Conservation (phyloP, 2,113 vertebrate genomes). For the Crocuta crocuta region DNA sequence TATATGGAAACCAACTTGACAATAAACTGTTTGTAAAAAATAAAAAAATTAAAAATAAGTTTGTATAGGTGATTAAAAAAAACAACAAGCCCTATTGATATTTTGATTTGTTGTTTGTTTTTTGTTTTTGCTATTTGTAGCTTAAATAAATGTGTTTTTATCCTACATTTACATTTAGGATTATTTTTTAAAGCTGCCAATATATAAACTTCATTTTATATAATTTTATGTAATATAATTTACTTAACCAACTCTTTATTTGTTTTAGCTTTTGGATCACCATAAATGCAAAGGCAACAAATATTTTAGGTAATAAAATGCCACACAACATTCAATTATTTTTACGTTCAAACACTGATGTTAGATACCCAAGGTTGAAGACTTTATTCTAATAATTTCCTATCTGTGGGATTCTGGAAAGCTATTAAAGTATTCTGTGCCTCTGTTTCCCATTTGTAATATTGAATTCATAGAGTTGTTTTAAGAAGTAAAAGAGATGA, state of each 20-base stretch:
- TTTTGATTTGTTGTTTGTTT: background rate
- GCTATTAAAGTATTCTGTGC: background rate
- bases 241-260: background rate
- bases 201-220: background rate
- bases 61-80: no score
- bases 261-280: background rate
- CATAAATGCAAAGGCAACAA: background rate
- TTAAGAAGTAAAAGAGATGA: conserved; percentile 39
- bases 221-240: background rate
- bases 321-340: background rate
- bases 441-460: conserved; percentile 7
- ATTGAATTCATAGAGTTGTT: background rate
- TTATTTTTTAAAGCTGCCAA: conserved; percentile 43
- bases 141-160: conserved; percentile 32
- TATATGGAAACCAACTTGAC: no score
- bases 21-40: no score
- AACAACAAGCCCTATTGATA: background rate
- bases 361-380: background rate
- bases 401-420: background rate
- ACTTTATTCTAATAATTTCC: background rate
- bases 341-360: background rate
- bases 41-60: no score
- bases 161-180: background rate
- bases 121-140: background rate
- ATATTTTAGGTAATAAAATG: background rate